Conservation (phyloP, 2,797 vertebrate species). For the Crotalus adamanteus region DNA sequence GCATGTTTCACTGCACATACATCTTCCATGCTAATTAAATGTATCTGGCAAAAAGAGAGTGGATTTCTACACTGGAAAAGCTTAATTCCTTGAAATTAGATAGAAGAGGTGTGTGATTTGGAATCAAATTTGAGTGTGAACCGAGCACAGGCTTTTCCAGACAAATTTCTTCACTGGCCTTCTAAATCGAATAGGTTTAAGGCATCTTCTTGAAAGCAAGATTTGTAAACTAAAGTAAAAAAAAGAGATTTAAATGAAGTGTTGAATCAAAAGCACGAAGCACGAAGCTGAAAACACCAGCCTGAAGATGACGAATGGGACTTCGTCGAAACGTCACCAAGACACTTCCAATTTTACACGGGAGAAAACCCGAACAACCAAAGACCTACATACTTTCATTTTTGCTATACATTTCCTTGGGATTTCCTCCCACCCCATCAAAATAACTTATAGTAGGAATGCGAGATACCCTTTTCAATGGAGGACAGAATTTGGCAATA, state of each 20-base stretch:
- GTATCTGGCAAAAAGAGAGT: not conserved
- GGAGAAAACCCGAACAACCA: too few relatives aligned
- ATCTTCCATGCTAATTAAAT: not conserved
- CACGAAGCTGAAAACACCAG: too few relatives aligned
- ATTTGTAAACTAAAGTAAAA: not conserved
- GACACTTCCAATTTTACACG: too few relatives aligned
- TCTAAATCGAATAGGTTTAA: not conserved
- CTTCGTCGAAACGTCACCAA: too few relatives aligned
- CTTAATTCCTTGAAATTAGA: not conserved
- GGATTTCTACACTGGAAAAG: not conserved
- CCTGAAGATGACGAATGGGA: too few relatives aligned
- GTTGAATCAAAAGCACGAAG: conserved; percentile 39
- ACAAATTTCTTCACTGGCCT: not conserved
- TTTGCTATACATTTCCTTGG: not conserved
- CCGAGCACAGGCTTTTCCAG: not conserved
- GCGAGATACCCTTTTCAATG: not conserved
- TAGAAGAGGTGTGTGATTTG: rapidly evolving
- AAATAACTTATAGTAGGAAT: not conserved
- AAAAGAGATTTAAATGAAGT: conserved; percentile 19
- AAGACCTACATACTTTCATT: too few relatives aligned
- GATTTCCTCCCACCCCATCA: not conserved
- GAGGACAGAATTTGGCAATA: not conserved
- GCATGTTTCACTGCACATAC: not conserved
- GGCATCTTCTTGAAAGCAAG: conserved; percentile 1
- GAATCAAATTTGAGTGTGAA: not conserved